Base-by-base conservation (phyloP, 1,140 invertebrate genomes). In the Maconellicoccus hirsutus region DNA sequence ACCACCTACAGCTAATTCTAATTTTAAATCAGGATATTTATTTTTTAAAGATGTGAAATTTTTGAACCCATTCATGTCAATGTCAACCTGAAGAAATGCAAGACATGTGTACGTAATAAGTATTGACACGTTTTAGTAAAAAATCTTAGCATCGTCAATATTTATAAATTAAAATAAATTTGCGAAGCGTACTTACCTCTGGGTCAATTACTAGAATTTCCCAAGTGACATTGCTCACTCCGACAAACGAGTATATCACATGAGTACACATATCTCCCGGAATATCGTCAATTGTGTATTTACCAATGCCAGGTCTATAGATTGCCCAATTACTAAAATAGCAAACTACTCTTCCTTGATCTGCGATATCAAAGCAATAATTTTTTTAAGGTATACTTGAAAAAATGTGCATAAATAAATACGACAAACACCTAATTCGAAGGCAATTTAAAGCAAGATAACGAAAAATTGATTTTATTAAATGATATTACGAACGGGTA, bases 301-400 rank as follows among this genome's bases (percentile, higher is more conserved):
- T 86, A 2, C 91, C 91, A 6, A 89, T 80, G 4, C 87, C 90
- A 0, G 90, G 89, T 38, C 92, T 82, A 79, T 93, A 90, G n/a
- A 93, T 85, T 3, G 92, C 92, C 93, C 92, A 95, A 76, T 93
- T 93, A 77, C 89, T 92, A 81, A 92, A 94, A 82, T 94, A 94
- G 76, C 91, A 94, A 26, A 91, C 88, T 69, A 92, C 84, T 77
- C 88, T 84, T 12, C 73, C 73, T 38, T 42, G 61, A 70, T 72
- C 71, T 72, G 66, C 39, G 12, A 52, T 8, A 16, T 52, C 10
- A 52, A 16, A 52, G n/a, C 16, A 3, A 52, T 52, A 52, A 52
- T 8, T 52, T 8, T 52, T 4, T 52, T 38, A 38, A 38, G 14
- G 12, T 33, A 6, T 33, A 33, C 4, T 33, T 33, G 29, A 33